Base-by-base conservation (phyloP, 2,888 invertebrate genomes). In the Agrochola circellaris region DNA sequence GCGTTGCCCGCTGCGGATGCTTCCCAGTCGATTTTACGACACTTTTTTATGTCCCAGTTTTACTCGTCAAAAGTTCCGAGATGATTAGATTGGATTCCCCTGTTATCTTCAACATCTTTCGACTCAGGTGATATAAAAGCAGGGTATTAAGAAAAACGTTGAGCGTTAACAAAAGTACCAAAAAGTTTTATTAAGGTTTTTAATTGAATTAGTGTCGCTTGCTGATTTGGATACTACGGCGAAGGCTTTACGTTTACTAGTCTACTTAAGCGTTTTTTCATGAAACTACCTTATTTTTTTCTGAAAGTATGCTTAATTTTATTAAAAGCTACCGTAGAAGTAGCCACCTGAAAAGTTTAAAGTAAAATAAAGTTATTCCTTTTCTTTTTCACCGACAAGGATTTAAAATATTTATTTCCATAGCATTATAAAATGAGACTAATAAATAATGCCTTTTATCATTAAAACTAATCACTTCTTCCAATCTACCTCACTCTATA, bases 11-110 rank as follows among this genome's bases (percentile, higher is more conserved):
- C 67, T 72, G 77, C 81, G 83, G 83, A 81, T 77, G 79, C 79
- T 62, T 70, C 75, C 65, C 82, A 75, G 82, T 77, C 84, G 81
- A 87, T 89, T 88, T 88, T 87, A 88, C 81, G 88, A 88, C 87
- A 83, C 66, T 87, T 87, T 88, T 88, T 84, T 83, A 87, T 79
- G 86, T 79, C 64, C 68, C 87, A 81, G 80, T 72, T 78, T 70
- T 77, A 81, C 82, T 84, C 83, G 78, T 88, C 87, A 83, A 86
- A 87, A 88, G 84, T 87, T 81, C 80, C 51, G 45, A 69, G 77
- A 83, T 83, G 86, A 88, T 88, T 87, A 83, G 84, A 84, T 84
- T 84, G 84, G 82, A 85, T 85, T 73, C 75, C 56, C 51, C 51
- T 73, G 82, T 73, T 84, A 84, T 84, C 84, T 81, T 42, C 17